Base-by-base conservation (phyloP, 1,140 invertebrate genomes). In the Teleopsis dalmanni region DNA sequence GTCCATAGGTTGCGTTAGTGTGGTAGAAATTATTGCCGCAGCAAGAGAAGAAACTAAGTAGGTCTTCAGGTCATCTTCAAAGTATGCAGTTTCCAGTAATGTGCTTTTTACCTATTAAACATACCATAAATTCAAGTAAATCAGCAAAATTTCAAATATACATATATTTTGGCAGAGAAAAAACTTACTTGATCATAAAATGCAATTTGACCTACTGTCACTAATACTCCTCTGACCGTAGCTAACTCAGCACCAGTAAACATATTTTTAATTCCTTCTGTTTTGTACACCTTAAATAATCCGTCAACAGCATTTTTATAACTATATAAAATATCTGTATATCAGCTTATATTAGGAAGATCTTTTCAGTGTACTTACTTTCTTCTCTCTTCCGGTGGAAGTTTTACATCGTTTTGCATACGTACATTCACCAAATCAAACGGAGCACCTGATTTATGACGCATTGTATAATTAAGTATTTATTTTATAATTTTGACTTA, bases 401-500 rank as follows among this genome's bases (percentile, higher is more conserved):
- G 72, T 77, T 99, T 99, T 9, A 98, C 84, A 75, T 99, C 97
- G 77, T 99, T 99, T 72, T 99, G 97, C 97, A 99, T 99, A 55
- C 93, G 78, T 9, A 99, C 97, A 75, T 99, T 99, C 37, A 99
- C 84, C 74, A 99, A 81, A 77, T 99, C 97, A 23, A 88, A 93
- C 9, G 96, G 96, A 33, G 92, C 94, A 2, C 92, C n/a, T n/a
- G n/a, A n/a, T n/a, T n/a, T n/a, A n/a, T n/a, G n/a, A n/a, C n/a
- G n/a, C n/a, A n/a, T 31, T 31, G 7, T 7, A 9, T 31, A n/a
- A 31, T 31, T n/a, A 9, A n/a, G 27, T n/a, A n/a, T n/a, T n/a
- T n/a, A n/a, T n/a, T n/a, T n/a, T n/a, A n/a, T n/a, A n/a, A n/a
- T n/a, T n/a, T n/a, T n/a, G n/a, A n/a, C n/a, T n/a, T n/a, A n/a